These are phyloP conservation scores for Balearica regulorum DNA, from an alignment of 2,797 vertebrate species.

Conservation along the genomic window DNA sequence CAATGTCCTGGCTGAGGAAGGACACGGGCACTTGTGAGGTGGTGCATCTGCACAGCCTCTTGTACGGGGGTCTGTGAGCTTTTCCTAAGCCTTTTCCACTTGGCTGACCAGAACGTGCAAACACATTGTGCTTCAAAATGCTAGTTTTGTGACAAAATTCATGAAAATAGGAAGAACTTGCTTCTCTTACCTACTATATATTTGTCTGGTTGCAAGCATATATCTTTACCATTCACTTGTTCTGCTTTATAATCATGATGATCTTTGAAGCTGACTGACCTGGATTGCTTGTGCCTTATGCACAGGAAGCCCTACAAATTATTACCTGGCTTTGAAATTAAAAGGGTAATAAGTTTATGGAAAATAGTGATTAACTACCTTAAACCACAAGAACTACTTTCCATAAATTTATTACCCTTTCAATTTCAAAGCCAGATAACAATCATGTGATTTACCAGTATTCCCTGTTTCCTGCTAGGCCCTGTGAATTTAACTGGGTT, in stretches of 20 bases:
- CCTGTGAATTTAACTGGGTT: background rate
- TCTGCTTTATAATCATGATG: background rate
- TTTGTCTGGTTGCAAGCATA: background rate
- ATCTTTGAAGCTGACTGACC: background rate
- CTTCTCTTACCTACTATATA: background rate
- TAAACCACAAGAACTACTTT: background rate
- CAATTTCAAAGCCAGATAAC: background rate
- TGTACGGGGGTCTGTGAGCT: background rate
- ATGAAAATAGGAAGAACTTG: background rate
- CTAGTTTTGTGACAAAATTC: background rate
- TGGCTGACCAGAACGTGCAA: background rate
- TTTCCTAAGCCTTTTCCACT: background rate
- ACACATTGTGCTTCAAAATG: background rate
- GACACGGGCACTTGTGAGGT: background rate
- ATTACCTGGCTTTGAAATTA: background rate
- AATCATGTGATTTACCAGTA: background rate
- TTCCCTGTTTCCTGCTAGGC: background rate
- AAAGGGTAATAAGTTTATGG: background rate
- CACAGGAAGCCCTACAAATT: background rate
- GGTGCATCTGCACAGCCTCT: background rate
- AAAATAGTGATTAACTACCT: background rate
- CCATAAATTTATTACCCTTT: background rate
- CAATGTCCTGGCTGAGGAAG: background rate
- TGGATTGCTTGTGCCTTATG: background rate
- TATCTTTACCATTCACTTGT: background rate